Conservation (phyloP, 53 echinoderm and acorn worm species). For the Mesocentrotus franciscanus region DNA sequence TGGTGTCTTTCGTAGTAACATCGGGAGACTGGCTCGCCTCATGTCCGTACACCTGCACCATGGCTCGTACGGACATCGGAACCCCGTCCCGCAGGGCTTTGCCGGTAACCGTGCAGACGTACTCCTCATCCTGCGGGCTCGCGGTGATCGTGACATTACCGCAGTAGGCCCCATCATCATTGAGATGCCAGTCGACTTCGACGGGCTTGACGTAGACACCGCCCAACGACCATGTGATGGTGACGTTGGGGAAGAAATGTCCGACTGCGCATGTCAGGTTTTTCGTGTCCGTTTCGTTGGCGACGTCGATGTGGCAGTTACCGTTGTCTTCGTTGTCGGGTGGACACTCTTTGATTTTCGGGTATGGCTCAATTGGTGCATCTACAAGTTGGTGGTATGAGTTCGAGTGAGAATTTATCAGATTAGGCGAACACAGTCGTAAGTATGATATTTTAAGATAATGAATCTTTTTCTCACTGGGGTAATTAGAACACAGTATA, state of each 20-base stretch:
- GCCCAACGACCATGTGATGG: neutral
- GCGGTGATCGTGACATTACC: neutral
- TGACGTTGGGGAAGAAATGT: conserved; percentile 34
- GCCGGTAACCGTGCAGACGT: conserved; percentile 16
- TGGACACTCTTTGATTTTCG: neutral
- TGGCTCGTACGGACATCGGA: neutral
- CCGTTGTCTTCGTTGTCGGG: neutral
- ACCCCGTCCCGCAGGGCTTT: neutral
- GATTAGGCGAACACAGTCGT: neutral
- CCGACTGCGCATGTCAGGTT: neutral
- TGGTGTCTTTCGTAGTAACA: neutral
- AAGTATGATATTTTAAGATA: neutral
- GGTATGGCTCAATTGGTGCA: neutral
- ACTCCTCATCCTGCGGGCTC: neutral
- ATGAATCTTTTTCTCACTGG: too few relatives aligned
- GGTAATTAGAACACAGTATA: neutral
- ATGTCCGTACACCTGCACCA: neutral
- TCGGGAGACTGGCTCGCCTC: too few relatives aligned
- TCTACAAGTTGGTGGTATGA: neutral
- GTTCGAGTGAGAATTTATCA: neutral
- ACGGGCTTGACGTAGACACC: neutral
- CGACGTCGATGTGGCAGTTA: neutral
- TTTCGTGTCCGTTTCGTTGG: neutral
- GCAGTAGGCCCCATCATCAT: neutral
- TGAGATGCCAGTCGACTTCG: neutral